Base-by-base conservation (phyloP, 1,140 invertebrate genomes). In the Pseudomyrmex dendroicus region DNA sequence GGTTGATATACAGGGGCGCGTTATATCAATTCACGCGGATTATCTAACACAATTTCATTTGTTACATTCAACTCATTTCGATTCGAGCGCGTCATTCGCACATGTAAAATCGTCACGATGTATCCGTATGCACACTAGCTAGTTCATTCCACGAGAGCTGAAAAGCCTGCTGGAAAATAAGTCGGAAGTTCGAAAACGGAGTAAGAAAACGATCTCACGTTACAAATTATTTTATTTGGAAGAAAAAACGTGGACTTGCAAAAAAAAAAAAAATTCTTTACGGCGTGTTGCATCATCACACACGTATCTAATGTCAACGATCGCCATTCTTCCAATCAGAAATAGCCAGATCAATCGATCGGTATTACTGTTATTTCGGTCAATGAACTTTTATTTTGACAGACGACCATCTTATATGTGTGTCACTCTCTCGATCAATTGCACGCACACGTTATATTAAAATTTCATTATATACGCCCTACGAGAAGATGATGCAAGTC, bases 401-500 rank as follows among this genome's bases (percentile, higher is more conserved):
- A 59, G 22, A 22, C 10, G 0, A 68, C 10, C 50, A 17, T 22
- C 15, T 8, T 15, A 54, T 1, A 20, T 12, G 13, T 61, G 48
- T 61, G 48, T 5, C 12, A 22, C 12, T 5, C 13, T 59, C 10
- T 59, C 10, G 46, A 74, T 84, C 52, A 57, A 86, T 86, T 62
- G 9, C 56, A 83, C 20, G 54, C 64, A 64, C 1, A 57, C 9
- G 3, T 20, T 35, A 44, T 20, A 76, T n/a, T 44, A 66, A 84
- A 35, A 35, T 35, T 35, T 17, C 15, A 2, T 22, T 62, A 68
- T 66, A 66, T 76, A 44, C 0, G 7, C 0, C 56, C 17, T 44
- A 12, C n/a, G 52, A 35, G 46, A 35, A 48, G 20, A 74, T 87
- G 85, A 87, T 87, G 86, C 86, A 87, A 87, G 52, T 62, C 9